These are phyloP conservation scores for Mormyrus hasselquistii DNA, from an alignment of 2,797 vertebrate species.

Conservation along the genomic window DNA sequence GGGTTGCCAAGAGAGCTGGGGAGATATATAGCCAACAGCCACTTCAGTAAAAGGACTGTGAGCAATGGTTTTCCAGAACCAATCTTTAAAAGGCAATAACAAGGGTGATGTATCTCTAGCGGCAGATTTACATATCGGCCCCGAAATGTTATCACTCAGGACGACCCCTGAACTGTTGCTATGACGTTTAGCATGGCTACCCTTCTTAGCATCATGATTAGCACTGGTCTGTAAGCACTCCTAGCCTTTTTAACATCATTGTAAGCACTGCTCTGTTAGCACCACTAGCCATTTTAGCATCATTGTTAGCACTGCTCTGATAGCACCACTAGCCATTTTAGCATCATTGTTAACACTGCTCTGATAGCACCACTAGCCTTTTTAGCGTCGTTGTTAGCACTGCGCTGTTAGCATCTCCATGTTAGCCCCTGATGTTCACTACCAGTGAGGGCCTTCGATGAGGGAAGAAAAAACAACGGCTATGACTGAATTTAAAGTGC, in stretches of 20 bases:
- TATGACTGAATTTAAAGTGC: neutral
- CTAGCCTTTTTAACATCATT: neutral
- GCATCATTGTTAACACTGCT: neutral
- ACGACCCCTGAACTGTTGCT: neutral
- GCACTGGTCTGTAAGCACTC: neutral
- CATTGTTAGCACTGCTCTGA: neutral
- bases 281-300: neutral
- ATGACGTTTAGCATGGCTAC: neutral
- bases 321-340: neutral
- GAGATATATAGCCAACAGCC: neutral
- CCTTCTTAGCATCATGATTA: neutral
- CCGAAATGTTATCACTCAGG: constrained; percentile 1
- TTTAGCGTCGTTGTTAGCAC: neutral
- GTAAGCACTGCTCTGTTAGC: neutral
- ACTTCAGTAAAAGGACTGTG: neutral
- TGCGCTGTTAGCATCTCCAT: neutral
- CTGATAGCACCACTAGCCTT: neutral
- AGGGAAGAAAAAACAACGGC: neutral
- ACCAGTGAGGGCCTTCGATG: neutral
- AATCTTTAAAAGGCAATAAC: constrained; percentile 19
- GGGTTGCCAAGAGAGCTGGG: neutral
- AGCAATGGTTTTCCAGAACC: neutral
- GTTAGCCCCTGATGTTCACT: neutral
- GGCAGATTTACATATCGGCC: neutral
- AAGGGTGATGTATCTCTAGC: neutral